Percentiles rank a stretch among this genome's conserved stretches.
Conservation (phyloP, 2,888 invertebrate genomes). For the Conus canariensis region DNA sequence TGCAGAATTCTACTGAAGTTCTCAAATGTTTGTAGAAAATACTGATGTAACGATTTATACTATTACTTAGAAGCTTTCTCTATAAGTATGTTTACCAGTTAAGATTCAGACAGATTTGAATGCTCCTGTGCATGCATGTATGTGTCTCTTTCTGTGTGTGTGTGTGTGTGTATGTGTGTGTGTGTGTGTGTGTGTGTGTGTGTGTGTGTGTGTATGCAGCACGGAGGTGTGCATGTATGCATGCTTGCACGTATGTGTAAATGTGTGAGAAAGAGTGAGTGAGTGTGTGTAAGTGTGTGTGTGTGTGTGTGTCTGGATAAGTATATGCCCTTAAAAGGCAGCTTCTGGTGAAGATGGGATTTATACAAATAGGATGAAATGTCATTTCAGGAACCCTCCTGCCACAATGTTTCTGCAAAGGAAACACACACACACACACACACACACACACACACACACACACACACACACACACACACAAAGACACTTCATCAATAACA, state of each 20-base stretch:
- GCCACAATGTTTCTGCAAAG: too few relatives aligned
- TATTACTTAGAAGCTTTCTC: neutral
- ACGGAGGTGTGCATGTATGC: neutral
- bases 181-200: neutral
- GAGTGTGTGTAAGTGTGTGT: neutral
- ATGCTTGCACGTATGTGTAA: neutral
- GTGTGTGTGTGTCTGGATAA: neutral
- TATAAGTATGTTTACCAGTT: too few relatives aligned
- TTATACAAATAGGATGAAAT: too few relatives aligned
- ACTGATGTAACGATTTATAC: constrained; percentile 3
- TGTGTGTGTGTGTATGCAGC: neutral
- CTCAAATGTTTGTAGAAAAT: neutral
- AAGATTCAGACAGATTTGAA: too few relatives aligned
- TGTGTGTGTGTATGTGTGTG: neutral
- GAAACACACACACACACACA: too few relatives aligned
- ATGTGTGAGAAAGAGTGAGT: neutral
- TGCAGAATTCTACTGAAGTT: too few relatives aligned
- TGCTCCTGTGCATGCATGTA: neutral
- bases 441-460: too few relatives aligned
- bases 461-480: too few relatives aligned
- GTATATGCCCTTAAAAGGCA: neutral
- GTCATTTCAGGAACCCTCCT: too few relatives aligned
- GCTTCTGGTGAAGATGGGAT: too few relatives aligned
- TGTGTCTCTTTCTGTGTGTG: neutral
- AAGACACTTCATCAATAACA: too few relatives aligned